Conservation (phyloP, 2,113 vertebrate species). For the Columba livia region DNA sequence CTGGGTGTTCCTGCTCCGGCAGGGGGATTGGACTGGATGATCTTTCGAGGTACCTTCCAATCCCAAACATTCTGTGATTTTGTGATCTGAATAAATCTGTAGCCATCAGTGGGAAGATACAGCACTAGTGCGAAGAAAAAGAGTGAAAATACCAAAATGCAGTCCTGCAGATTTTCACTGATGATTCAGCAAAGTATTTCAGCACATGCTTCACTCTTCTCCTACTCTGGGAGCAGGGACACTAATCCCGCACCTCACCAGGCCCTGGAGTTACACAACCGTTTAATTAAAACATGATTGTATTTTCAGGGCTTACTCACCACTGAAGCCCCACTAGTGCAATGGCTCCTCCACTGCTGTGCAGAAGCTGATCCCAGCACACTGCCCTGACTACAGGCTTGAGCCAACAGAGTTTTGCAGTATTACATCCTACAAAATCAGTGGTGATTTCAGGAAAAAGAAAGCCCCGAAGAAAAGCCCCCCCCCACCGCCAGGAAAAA, state of each 20-base stretch:
- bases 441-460: neutral
- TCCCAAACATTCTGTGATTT: no score
- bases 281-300: neutral
- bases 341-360: neutral
- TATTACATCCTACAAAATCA: neutral
- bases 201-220: neutral
- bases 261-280: neutral
- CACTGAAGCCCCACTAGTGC: neutral
- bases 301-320: neutral
- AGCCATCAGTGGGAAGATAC: neutral
- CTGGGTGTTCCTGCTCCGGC: no score
- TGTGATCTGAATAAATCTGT: neutral
- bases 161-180: neutral
- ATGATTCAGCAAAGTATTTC: neutral
- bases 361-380: neutral
- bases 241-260: neutral
- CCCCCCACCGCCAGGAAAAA: no score
- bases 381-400: neutral
- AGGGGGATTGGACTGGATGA: no score
- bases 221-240: neutral
- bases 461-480: neutral
- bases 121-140: neutral
- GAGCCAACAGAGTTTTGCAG: neutral
- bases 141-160: neutral
- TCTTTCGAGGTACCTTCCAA: no score